phyloP scores from a whole-genome alignment of 2,888 invertebrate species.

The Netelia inedita region DNA sequence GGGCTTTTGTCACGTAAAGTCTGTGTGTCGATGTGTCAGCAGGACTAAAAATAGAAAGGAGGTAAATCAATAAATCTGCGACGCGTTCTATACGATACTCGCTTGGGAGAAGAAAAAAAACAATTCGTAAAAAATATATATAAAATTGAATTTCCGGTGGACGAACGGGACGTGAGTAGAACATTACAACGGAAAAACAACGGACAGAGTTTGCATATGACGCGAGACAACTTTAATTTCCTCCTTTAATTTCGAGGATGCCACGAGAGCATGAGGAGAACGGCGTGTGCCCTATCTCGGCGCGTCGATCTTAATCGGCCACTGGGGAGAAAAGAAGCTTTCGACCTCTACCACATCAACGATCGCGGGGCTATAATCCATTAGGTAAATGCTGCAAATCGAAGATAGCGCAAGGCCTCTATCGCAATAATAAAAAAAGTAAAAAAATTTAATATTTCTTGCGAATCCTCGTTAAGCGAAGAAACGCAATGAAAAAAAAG shows the following conservation, averaged over 20 bases:
- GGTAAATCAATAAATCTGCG: constrained; percentile 53
- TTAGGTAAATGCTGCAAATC: constrained; percentile 30
- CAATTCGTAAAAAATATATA: background rate
- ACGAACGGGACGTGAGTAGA: background rate
- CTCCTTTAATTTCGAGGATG: constrained; percentile 74
- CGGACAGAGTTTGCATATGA: constrained; percentile 23
- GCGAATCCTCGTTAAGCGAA: background rate
- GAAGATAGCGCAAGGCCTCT: constrained; percentile 19
- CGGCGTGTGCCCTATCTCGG: constrained; percentile 54
- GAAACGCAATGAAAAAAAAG: no score
- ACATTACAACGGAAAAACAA: no score
- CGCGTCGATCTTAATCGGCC: constrained; percentile 61
- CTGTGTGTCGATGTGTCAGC: constrained; percentile 49
- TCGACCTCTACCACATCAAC: constrained; percentile 28
- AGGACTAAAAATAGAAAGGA: constrained; percentile 55
- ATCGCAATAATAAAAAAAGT: background rate
- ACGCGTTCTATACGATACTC: constrained; percentile 32
- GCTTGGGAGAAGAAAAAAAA: constrained; percentile 14
- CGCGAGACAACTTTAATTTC: constrained; percentile 75
- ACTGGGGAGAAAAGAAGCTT: constrained; percentile 46
- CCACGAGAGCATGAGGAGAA: constrained; percentile 6
- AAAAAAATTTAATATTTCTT: background rate
- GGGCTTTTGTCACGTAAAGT: constrained; percentile 30
- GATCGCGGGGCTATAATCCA: constrained; percentile 1
- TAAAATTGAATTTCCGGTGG: no score